Evolutionary conservation across 1,140 invertebrate species (phyloP).

Genomic region (Caerostris darwini): DNA sequence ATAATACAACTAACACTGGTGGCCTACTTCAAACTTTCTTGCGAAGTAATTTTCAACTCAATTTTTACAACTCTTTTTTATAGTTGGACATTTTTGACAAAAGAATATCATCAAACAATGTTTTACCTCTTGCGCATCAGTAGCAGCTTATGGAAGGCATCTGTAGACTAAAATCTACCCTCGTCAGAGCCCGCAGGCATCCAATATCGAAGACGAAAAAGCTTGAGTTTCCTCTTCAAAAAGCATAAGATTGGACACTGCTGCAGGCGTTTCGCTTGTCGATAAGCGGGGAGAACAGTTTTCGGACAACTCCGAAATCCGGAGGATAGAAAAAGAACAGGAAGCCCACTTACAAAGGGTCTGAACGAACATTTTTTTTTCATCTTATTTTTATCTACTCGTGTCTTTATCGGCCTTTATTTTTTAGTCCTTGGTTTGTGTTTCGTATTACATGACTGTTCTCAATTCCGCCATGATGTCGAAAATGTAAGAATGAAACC

Average conservation of each 20-base stretch:
- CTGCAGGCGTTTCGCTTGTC: neutral
- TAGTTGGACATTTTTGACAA: neutral
- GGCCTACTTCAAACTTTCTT: neutral
- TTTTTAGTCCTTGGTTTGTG: neutral
- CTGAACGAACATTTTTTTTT: neutral
- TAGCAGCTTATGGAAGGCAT: neutral
- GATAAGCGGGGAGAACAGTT: constrained; percentile 11
- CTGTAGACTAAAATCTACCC: neutral
- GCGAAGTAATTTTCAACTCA: neutral
- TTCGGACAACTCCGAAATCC: constrained; percentile 23
- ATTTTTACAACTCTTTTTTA: neutral
- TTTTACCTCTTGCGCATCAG: neutral
- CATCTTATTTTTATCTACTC: neutral
- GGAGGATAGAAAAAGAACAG: constrained; percentile 21
- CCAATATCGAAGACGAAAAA: neutral
- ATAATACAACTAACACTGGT: too few species aligned
- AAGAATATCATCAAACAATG: neutral
- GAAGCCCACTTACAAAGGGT: constrained; percentile 8
- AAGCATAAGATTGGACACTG: constrained; percentile 5
- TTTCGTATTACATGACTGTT: neutral
- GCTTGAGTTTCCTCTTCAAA: neutral
- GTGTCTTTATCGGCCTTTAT: neutral
- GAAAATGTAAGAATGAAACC: neutral
- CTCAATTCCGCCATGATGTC: neutral
- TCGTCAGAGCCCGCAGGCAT: neutral